Evolutionary conservation across 2,888 invertebrate genomes (phyloP), one percentile per base, ranked within the genome.

Genomic region (Nyleta sp.): DNA sequence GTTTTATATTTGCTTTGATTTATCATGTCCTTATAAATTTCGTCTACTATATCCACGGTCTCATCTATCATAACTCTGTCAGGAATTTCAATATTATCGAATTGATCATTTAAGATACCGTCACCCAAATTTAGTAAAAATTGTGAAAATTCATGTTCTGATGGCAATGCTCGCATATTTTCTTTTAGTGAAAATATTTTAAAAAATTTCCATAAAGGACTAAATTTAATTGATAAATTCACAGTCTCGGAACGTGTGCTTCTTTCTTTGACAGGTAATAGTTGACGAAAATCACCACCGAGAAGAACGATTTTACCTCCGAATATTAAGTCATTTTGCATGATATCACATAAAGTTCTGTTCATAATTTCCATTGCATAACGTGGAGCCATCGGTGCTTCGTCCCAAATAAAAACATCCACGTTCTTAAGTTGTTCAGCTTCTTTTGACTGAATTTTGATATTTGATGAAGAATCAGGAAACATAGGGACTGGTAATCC

Each of bases 291-390:
- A 35, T 35, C n/a, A 6, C 35, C 35, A 11, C 35, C 35, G 10
- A 35, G 35, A 35, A 35, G 11, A 11, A 35, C 35, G 10, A 44
- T 18, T 44, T 44, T 44, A 18, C 44, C 44, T 4, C 44, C 44
- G 80, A 84, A 83, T 15, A 76, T 65, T 18, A 28, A 17, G 38
- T 80, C 24, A 52, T 78, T 80, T 42, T 75, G 48, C 81, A 82
- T 84, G 2, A 85, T 67, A 20, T 82, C 80, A 24, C 65, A 70
- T 53, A 84, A 62, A 24, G 73, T 70, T 48, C 81, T 44, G 53
- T 84, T 80, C 35, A 35, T 35, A 10, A 35, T 35, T n/a, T 35
- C 35, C n/a, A 35, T 11, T 11, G n/a, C 35, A 35, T 8, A 80
- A 68, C 35, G 35, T 11, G 35, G 35, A 6, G 44, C 20, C 15